A percentile compares a stretch with the other conserved stretches of the same genome.
Conservation (phyloP, 2,113 vertebrate species). For the Colossoma macropomum region DNA sequence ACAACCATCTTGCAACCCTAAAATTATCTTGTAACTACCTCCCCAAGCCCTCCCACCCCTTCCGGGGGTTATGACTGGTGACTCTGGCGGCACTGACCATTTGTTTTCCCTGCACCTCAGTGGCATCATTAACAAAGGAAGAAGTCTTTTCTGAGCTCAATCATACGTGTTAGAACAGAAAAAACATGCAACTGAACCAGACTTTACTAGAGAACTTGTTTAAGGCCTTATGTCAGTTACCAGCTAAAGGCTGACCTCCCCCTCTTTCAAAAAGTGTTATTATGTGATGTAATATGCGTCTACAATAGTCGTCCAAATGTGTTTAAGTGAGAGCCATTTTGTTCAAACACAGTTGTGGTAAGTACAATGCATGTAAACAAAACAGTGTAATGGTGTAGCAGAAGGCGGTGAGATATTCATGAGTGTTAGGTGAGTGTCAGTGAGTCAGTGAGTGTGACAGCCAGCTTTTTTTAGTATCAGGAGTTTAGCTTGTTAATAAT, state of each 20-base stretch:
- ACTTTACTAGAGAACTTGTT: too few species aligned
- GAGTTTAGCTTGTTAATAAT: slow-evolving; percentile 16
- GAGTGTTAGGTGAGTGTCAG: neutral
- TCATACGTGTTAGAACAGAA: neutral
- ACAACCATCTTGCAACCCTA: too few species aligned
- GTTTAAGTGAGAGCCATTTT: neutral
- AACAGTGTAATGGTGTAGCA: neutral
- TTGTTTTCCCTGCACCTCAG: too few species aligned
- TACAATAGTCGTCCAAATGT: neutral
- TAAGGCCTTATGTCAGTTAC: neutral
- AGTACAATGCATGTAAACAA: neutral
- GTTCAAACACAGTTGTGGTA: neutral
- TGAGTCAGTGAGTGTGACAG: slow-evolving; percentile 1
- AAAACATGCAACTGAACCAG: too few species aligned
- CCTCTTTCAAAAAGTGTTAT: neutral
- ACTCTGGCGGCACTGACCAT: too few species aligned
- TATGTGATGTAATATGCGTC: neutral
- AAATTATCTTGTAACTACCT: too few species aligned
- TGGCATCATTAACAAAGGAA: neutral
- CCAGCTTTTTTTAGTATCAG: neutral
- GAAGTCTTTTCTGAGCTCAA: neutral
- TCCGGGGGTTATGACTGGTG: too few species aligned
- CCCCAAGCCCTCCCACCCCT: too few species aligned
- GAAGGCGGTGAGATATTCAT: slow-evolving; percentile 9
- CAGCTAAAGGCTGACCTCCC: too few species aligned